Evolutionary conservation across 2,113 vertebrate genomes (phyloP).

Genomic region (Proteles cristata): DNA sequence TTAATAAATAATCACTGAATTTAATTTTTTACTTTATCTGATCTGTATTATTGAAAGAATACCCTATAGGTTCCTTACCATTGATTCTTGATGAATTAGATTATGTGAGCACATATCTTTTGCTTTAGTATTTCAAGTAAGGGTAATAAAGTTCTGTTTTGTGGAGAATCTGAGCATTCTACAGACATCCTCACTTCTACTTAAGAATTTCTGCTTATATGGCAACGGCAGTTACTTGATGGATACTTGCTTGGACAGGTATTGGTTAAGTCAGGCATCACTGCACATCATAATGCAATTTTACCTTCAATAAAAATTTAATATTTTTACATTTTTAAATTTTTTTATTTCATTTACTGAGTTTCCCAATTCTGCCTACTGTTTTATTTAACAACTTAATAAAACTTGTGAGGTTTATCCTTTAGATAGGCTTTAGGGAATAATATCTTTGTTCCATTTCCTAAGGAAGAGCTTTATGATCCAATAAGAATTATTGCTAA

Average conservation of each 20-base stretch:
- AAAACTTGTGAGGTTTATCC: conserved; percentile 53
- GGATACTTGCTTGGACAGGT: neutral
- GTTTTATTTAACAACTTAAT: conserved; percentile 78
- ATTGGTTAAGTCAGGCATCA: neutral
- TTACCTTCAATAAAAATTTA: conserved; percentile 59
- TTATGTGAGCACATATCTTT: neutral
- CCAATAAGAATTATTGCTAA: conserved; percentile 70
- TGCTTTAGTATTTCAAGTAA: neutral
- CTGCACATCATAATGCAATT: neutral
- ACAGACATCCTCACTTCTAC: neutral
- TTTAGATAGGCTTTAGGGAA: conserved; percentile 63
- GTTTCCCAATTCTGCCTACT: conserved; percentile 60
- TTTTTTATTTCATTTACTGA: conserved; percentile 60
- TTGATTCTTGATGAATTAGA: neutral
- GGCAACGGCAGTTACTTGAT: neutral
- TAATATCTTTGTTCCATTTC: conserved; percentile 70
- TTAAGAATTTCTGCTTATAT: neutral
- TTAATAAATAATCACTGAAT: too few relatives aligned
- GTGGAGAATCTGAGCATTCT: rapidly evolving
- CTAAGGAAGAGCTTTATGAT: conserved; percentile 63
- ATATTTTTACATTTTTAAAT: conserved; percentile 67
- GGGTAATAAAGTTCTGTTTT: neutral
- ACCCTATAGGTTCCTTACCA: neutral
- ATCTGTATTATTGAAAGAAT: neutral
- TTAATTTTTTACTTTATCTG: neutral